Evolutionary conservation across 1,140 invertebrate species (phyloP).

Genomic region (Hirudo medicinalis): DNA sequence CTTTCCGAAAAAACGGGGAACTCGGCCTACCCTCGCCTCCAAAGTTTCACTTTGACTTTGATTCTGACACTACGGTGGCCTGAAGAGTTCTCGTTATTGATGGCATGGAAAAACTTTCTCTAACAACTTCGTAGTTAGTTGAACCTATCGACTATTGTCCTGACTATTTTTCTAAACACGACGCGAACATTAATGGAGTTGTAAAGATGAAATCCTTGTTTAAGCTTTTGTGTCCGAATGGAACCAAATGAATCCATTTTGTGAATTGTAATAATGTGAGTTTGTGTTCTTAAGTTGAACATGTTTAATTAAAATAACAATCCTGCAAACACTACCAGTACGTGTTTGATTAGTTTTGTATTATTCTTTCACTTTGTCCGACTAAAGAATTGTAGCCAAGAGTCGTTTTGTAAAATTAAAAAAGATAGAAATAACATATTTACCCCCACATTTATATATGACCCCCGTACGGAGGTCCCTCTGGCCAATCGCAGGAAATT

Average conservation of each 20-base stretch:
- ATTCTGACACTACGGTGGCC: background rate
- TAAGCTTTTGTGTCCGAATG: background rate
- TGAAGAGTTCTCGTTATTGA: background rate
- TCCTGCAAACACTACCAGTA: background rate
- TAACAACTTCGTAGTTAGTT: background rate
- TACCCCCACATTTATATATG: too few species aligned
- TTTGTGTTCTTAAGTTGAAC: background rate
- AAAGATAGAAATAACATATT: too few species aligned
- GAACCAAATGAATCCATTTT: background rate
- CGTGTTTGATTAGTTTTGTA: too few species aligned
- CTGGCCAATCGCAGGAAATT: too few species aligned
- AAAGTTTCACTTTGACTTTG: background rate
- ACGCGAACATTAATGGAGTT: background rate
- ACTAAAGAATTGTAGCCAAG: too few species aligned
- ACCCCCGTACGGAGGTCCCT: too few species aligned
- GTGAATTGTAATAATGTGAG: background rate
- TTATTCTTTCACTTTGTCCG: too few species aligned
- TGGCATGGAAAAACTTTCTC: background rate
- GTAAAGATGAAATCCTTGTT: background rate
- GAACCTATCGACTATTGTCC: background rate
- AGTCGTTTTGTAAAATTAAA: too few species aligned
- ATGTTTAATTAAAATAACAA: background rate
- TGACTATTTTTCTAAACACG: background rate
- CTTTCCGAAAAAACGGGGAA: background rate
- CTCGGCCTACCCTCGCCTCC: background rate